Evolutionary conservation across 2,797 vertebrate genomes (phyloP).

Genomic region (Lepidocolaptes lacrymiger): DNA sequence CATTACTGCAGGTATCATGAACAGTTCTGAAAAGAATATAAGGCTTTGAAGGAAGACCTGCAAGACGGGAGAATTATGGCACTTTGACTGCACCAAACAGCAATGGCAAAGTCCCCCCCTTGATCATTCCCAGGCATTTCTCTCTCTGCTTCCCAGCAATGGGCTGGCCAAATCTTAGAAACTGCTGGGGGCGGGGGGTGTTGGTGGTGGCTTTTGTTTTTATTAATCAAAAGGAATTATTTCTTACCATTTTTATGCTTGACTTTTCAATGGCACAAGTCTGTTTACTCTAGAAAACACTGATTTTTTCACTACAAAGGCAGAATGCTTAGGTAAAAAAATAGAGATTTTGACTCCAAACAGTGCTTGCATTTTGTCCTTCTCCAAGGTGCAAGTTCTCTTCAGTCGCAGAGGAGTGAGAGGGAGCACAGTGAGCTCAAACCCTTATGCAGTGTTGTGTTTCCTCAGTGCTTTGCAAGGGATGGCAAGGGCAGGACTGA

Average conservation of each 20-base stretch:
- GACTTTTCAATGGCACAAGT: not conserved
- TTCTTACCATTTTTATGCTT: not conserved
- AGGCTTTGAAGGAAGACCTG: not conserved
- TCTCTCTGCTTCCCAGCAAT: not conserved
- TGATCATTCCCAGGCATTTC: too few species aligned
- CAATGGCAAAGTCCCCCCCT: too few species aligned
- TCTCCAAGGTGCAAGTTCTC: not conserved
- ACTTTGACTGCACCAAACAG: not conserved
- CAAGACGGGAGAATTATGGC: not conserved
- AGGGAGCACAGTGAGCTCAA: rapidly evolving
- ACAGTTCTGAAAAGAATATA: not conserved
- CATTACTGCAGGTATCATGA: not conserved
- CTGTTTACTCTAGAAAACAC: not conserved
- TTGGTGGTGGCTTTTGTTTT: not conserved
- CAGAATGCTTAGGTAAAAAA: not conserved
- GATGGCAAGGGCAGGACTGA: not conserved
- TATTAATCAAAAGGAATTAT: not conserved
- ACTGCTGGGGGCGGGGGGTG: too few species aligned
- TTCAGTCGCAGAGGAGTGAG: not conserved
- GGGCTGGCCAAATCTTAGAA: not conserved
- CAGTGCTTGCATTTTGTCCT: too few species aligned
- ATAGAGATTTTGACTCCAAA: not conserved
- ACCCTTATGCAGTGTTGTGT: not conserved
- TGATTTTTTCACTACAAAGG: not conserved
- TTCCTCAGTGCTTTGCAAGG: not conserved